Conservation (phyloP, 1,140 invertebrate species). For the Bombus vancouverensis region DNA sequence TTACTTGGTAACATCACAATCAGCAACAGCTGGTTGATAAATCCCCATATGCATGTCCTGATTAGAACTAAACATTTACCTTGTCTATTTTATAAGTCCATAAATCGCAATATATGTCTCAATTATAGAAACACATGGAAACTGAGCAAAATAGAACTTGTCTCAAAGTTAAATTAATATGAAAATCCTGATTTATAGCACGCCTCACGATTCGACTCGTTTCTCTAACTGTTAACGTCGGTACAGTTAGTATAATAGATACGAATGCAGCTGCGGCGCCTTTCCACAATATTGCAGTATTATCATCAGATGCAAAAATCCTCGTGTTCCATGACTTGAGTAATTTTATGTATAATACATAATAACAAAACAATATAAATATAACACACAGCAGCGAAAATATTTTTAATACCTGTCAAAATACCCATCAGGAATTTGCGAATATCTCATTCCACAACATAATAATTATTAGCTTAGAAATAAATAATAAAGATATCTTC, state of each 20-base stretch:
- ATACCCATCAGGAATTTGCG: too few species aligned
- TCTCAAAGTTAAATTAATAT: not conserved
- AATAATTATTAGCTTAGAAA: too few species aligned
- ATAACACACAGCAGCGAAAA: too few species aligned
- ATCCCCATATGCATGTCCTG: not conserved
- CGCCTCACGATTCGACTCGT: not conserved
- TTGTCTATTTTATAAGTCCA: not conserved
- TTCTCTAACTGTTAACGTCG: constrained; percentile 16
- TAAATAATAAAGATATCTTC: too few species aligned
- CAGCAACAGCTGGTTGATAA: not conserved
- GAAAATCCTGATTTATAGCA: constrained; percentile 4
- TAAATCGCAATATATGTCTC: not conserved
- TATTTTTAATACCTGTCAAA: too few species aligned
- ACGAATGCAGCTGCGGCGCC: not conserved
- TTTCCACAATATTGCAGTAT: not conserved
- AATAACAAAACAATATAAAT: too few species aligned
- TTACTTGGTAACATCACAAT: not conserved
- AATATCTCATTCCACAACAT: too few species aligned
- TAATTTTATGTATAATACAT: too few species aligned
- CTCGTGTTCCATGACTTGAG: not conserved
- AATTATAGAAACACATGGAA: constrained; percentile 7
- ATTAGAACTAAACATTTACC: not conserved
- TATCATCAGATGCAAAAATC: not conserved
- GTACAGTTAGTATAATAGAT: constrained; percentile 16
- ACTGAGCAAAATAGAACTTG: not conserved